Conservation (phyloP, 2,888 invertebrate genomes). For the Euzetes globulus region DNA sequence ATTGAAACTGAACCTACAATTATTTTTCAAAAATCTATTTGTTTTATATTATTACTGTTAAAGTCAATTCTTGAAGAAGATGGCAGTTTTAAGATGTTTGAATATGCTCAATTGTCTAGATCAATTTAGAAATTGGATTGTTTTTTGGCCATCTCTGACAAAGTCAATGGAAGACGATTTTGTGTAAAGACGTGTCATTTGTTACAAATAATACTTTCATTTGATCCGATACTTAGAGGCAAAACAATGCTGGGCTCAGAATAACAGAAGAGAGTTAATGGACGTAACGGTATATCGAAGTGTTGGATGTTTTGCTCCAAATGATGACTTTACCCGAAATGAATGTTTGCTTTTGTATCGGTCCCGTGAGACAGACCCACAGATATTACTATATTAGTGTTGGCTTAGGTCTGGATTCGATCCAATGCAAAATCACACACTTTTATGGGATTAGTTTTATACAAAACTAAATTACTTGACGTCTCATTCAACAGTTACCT, state of each 20-base stretch:
- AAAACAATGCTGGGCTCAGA: not conserved
- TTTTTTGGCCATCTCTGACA: not conserved
- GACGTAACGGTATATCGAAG: slow-evolving; percentile 13
- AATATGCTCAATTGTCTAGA: too few relatives aligned
- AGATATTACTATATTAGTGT: not conserved
- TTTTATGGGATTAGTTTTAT: slow-evolving; percentile 23
- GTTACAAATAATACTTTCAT: not conserved
- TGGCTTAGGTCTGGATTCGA: not conserved
- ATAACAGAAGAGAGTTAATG: slow-evolving; percentile 20
- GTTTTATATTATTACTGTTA: too few relatives aligned
- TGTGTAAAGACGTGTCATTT: slow-evolving; percentile 17
- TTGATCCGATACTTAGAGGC: slow-evolving; percentile 4
- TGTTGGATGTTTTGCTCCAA: not conserved
- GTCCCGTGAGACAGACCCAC: not conserved
- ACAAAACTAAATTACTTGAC: slow-evolving; percentile 4
- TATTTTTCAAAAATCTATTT: too few relatives aligned
- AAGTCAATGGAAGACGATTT: slow-evolving; percentile 17
- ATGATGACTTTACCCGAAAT: slow-evolving; percentile 29
- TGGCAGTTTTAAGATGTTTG: too few relatives aligned
- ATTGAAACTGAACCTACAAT: too few relatives aligned
- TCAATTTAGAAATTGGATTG: not conserved
- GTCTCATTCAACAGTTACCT: slow-evolving; percentile 24
- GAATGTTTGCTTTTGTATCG: slow-evolving; percentile 24
- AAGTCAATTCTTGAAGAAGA: too few relatives aligned
- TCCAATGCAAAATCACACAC: not conserved